Conservation (phyloP, 2,888 invertebrate species). For the Eudemis profundana region DNA sequence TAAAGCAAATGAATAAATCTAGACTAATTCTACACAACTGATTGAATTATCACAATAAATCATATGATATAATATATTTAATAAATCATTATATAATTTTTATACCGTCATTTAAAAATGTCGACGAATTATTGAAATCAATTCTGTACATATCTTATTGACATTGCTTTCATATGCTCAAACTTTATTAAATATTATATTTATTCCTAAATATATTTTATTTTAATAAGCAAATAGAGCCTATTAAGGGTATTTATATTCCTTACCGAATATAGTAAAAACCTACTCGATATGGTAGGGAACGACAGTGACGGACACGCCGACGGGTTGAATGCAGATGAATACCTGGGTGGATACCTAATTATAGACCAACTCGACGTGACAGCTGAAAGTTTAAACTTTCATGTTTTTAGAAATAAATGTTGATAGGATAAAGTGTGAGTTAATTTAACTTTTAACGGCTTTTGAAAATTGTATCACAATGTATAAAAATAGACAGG, state of each 20-base stretch:
- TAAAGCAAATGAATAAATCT: no score
- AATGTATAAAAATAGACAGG: slow-evolving; percentile 10
- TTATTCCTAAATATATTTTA: not conserved
- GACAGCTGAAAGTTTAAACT: slow-evolving; percentile 32
- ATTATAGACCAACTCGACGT: slow-evolving; percentile 27
- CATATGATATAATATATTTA: no score
- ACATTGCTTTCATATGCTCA: no score
- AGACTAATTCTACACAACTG: no score
- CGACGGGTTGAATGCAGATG: slow-evolving; percentile 31
- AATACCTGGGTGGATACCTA: slow-evolving; percentile 33
- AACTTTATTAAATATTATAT: no score
- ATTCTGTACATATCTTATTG: no score
- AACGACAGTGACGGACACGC: slow-evolving; percentile 32
- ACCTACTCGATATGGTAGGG: slow-evolving; percentile 28
- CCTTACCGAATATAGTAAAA: slow-evolving; percentile 25
- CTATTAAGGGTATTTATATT: slow-evolving; percentile 20
- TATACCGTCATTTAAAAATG: no score
- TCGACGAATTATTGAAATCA: no score
- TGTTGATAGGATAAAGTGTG: slow-evolving; percentile 21
- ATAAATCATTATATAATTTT: no score
- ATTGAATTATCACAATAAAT: no score
- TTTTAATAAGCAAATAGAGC: slow-evolving; percentile 10
- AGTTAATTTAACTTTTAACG: slow-evolving; percentile 5
- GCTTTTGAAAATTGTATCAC: slow-evolving; percentile 16
- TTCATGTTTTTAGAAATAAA: slow-evolving; percentile 27